Percentiles rank a stretch among this genome's conserved stretches.
These are phyloP conservation scores for Silurus glanis DNA, from an alignment of 2,113 vertebrate species.

Conservation along the genomic window DNA sequence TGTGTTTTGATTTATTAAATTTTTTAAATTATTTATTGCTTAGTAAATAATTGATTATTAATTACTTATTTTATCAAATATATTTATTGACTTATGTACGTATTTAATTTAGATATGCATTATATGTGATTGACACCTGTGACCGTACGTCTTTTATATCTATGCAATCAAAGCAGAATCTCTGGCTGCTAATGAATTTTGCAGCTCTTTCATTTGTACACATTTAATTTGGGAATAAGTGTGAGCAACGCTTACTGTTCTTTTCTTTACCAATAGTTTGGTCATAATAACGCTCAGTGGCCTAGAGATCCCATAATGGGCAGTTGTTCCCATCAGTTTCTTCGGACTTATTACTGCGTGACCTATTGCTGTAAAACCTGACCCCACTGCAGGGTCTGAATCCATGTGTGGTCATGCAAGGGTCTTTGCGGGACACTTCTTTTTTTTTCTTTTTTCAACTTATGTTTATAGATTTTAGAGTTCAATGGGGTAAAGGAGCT, in stretches of 20 bases:
- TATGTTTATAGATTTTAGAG: neutral
- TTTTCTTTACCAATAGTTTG: neutral
- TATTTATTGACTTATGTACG: too few relatives aligned
- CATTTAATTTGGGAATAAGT: neutral
- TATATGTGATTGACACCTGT: neutral
- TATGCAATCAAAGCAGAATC: neutral
- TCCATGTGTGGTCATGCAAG: neutral
- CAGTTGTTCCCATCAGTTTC: neutral
- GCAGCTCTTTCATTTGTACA: neutral
- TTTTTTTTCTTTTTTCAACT: neutral
- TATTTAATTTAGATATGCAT: neutral
- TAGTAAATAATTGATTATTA: too few relatives aligned
- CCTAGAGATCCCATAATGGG: neutral
- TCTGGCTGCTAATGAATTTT: neutral
- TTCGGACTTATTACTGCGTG: neutral
- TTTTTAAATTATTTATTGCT: too few relatives aligned
- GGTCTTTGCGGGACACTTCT: neutral
- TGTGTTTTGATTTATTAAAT: too few relatives aligned
- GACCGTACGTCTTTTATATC: neutral
- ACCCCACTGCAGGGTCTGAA: neutral
- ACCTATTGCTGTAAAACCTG: neutral
- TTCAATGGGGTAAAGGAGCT: neutral
- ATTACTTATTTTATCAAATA: too few relatives aligned
- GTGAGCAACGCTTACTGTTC: neutral
- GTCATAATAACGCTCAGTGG: neutral